phyloP scores from a whole-genome alignment of 2,888 invertebrate genomes.

The Cheilosia grossa region DNA sequence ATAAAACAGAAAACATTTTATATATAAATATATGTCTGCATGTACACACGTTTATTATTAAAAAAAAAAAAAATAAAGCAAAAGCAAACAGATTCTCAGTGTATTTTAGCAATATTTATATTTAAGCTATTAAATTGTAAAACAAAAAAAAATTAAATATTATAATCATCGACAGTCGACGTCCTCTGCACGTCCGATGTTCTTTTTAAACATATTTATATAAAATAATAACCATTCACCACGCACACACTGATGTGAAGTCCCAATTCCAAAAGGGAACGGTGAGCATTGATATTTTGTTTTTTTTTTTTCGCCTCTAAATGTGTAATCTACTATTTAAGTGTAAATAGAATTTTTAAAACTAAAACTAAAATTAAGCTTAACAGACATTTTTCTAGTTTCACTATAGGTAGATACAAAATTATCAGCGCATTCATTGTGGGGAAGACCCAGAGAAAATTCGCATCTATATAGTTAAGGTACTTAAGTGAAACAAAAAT shows the following conservation, averaged over 20 bases:
- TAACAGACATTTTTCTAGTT: slow-evolving; percentile 10
- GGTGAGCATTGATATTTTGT: slow-evolving; percentile 11
- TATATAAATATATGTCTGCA: slow-evolving; percentile 55
- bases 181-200: slow-evolving; percentile 16
- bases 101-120: slow-evolving; percentile 76
- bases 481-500: slow-evolving; percentile 5
- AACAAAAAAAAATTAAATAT: slow-evolving; percentile 5
- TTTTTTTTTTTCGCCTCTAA: slow-evolving; percentile 1
- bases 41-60: slow-evolving; percentile 44
- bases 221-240: slow-evolving; percentile 19
- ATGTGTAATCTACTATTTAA: slow-evolving; percentile 30
- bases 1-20: slow-evolving; percentile 56
- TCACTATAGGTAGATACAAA: not conserved
- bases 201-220: slow-evolving; percentile 39
- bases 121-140: slow-evolving; percentile 56
- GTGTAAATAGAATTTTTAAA: slow-evolving; percentile 55
- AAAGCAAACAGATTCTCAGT: slow-evolving; percentile 70
- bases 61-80: slow-evolving; percentile 51
- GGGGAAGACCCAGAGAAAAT: not conserved
- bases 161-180: slow-evolving; percentile 26
- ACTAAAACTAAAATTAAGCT: slow-evolving; percentile 25
- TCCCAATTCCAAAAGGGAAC: not conserved
- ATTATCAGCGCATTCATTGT: slow-evolving; percentile 1
- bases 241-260: not conserved
- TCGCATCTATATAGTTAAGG: not conserved